Conservation (phyloP, 2,888 invertebrate genomes). For the Hemistola chrysoprasaria region DNA sequence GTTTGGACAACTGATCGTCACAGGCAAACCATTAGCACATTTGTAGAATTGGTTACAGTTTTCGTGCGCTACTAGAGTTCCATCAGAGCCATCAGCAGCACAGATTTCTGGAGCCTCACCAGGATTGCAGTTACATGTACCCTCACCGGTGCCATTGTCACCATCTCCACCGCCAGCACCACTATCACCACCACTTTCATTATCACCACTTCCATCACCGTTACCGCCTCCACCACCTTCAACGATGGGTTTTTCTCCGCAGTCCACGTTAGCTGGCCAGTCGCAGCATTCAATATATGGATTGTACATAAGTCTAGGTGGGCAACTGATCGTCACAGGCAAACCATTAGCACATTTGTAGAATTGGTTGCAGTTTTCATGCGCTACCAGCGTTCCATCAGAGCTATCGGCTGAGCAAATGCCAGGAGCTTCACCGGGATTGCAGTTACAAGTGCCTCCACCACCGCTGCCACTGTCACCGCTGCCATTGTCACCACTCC, state of each 20-base stretch:
- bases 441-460: constrained; percentile 21
- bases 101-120: constrained; percentile 37
- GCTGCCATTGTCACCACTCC: constrained; percentile 9
- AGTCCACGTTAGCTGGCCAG: constrained; percentile 37
- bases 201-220: constrained; percentile 12
- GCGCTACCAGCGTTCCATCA: constrained; percentile 34
- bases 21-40: constrained; percentile 22
- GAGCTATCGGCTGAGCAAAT: constrained; percentile 35
- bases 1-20: constrained; percentile 24
- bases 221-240: constrained; percentile 14
- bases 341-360: constrained; percentile 35
- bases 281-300: constrained; percentile 32
- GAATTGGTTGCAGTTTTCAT: constrained; percentile 42
- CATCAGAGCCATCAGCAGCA: constrained; percentile 34
- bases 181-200: constrained; percentile 4
- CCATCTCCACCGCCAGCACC: constrained; percentile 2
- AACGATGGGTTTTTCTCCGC: constrained; percentile 34
- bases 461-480: constrained; percentile 11
- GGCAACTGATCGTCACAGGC: constrained; percentile 21
- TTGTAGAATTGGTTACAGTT: constrained; percentile 44
- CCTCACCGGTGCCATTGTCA: constrained; percentile 17
- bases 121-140: constrained; percentile 28
- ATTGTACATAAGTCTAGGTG: constrained; percentile 18
- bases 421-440: constrained; percentile 33
- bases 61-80: constrained; percentile 43